phyloP scores from a whole-genome alignment of 2,888 invertebrate genomes.

The Stenodema calcarata region DNA sequence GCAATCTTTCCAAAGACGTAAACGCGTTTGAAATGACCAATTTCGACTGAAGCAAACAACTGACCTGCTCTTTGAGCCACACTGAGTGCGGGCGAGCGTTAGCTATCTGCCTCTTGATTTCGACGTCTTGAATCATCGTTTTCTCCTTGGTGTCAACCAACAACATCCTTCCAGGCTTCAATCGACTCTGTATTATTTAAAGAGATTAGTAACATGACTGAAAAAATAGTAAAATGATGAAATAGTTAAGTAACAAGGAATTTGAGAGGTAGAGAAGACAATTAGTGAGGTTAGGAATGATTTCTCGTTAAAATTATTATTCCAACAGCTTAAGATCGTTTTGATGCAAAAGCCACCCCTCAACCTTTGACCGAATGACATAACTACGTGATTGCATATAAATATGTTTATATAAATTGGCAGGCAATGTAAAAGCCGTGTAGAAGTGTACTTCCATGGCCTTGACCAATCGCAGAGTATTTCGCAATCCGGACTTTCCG shows the following conservation, averaged over 20 bases:
- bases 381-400: too few species aligned
- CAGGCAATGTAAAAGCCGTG: too few species aligned
- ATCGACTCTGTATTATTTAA: slow-evolving; percentile 75
- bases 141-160: slow-evolving; percentile 93
- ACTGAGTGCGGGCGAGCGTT: slow-evolving; percentile 85
- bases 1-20: not conserved
- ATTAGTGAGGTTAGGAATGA: slow-evolving; percentile 53
- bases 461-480: too few species aligned
- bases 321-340: too few species aligned
- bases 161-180: slow-evolving; percentile 98
- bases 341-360: too few species aligned
- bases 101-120: slow-evolving; percentile 87
- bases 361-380: too few species aligned
- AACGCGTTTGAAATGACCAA: not conserved
- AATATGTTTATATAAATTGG: too few species aligned
- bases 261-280: slow-evolving; percentile 44
- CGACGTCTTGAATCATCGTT: slow-evolving; percentile 90
- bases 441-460: too few species aligned
- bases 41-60: not conserved
- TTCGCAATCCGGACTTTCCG: too few species aligned
- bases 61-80: slow-evolving; percentile 90
- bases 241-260: slow-evolving; percentile 14
- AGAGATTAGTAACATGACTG: not conserved
- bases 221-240: not conserved
- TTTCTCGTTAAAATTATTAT: too few species aligned